These are phyloP conservation scores for Erpornis zantholeuca DNA, from an alignment of 2,113 vertebrate genomes.

Conservation along the genomic window DNA sequence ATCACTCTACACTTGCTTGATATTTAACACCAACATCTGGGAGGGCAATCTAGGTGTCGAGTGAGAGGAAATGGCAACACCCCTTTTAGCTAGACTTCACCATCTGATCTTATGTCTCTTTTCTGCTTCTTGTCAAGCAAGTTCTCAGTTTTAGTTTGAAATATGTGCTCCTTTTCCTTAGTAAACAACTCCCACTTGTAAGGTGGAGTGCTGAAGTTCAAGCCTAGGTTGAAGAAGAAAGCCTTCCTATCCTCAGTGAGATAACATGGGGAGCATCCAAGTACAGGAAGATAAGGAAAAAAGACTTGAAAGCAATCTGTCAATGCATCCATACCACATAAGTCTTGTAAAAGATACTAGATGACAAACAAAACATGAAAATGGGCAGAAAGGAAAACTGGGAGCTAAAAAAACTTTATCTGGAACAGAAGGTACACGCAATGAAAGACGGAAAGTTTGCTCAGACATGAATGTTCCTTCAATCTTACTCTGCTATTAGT, in stretches of 20 bases:
- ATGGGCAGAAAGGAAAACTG: background rate
- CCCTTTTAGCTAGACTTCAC: background rate
- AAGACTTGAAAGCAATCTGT: background rate
- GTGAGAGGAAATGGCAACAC: conserved; percentile 28
- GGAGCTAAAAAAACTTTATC: background rate
- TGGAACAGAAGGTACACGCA: background rate
- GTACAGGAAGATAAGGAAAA: background rate
- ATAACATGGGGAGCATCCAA: background rate
- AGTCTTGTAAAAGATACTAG: background rate
- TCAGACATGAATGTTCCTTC: background rate
- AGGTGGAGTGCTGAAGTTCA: background rate
- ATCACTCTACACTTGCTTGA: conserved; percentile 22
- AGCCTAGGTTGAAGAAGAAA: background rate
- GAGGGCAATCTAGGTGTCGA: background rate
- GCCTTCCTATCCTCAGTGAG: background rate
- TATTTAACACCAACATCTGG: background rate
- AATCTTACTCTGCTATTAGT: background rate
- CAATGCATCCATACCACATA: background rate
- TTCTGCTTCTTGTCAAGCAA: conserved; percentile 20
- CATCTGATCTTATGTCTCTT: background rate
- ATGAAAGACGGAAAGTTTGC: background rate
- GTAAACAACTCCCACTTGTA: background rate
- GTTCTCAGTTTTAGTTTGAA: background rate
- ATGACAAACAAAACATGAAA: background rate
- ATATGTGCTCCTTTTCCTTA: background rate